phyloP scores from a whole-genome alignment of 2,888 invertebrate genomes.

The Stenodera caucasica region DNA sequence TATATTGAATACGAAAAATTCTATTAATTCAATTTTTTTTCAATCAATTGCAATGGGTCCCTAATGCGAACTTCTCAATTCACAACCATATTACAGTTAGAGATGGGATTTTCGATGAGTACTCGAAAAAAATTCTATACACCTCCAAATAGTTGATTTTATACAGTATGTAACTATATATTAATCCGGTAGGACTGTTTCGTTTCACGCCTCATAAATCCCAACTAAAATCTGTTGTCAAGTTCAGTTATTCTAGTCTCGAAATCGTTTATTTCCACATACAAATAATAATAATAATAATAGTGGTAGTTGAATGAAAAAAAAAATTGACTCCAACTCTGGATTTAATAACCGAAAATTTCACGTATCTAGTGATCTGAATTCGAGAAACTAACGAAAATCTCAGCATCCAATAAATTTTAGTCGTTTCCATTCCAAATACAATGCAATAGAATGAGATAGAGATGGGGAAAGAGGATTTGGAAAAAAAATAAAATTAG shows the following conservation, averaged over 20 bases:
- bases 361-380: too few relatives aligned
- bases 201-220: constrained; percentile 3
- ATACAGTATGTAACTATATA: not conserved
- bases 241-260: not conserved
- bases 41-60: not conserved
- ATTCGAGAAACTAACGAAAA: not conserved
- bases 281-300: not conserved
- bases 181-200: not conserved
- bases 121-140: too few relatives aligned
- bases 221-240: constrained; percentile 1
- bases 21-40: not conserved
- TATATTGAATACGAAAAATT: not conserved
- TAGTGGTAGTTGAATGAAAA: too few relatives aligned
- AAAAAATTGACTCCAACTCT: not conserved
- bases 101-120: too few relatives aligned
- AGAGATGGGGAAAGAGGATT: not conserved
- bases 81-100: not conserved
- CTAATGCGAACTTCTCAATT: not conserved
- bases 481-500: not conserved
- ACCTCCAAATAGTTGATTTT: too few relatives aligned
- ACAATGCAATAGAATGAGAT: too few relatives aligned
- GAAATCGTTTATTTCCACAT: not conserved
- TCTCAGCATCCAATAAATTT: not conserved
- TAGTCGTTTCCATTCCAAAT: not conserved
- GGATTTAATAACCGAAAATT: constrained; percentile 2